Conservation (phyloP, 2,113 vertebrate species). For the Pagrus major region DNA sequence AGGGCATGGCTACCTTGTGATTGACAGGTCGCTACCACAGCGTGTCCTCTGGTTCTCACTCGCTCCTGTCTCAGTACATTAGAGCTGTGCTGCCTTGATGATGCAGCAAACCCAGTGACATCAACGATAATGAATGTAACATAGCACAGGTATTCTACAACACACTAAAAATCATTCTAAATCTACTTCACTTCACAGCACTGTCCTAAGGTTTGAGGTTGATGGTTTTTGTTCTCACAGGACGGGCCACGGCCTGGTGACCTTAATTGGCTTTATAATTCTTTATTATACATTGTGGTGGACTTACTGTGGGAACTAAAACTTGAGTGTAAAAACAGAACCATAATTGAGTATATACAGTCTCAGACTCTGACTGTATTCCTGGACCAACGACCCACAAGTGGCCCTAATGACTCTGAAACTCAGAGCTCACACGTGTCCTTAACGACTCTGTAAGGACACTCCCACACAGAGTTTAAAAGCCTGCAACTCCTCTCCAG, state of each 20-base stretch:
- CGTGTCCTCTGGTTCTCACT: too few species aligned
- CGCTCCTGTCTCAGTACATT: constrained; percentile 61
- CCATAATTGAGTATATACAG: background rate
- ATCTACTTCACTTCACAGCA: background rate
- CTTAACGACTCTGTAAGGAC: too few species aligned
- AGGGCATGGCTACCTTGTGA: too few species aligned
- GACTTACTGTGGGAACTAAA: background rate
- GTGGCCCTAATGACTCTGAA: too few species aligned
- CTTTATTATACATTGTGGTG: background rate
- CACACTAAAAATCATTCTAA: background rate
- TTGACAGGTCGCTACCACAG: too few species aligned
- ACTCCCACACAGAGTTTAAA: too few species aligned
- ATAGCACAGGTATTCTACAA: background rate
- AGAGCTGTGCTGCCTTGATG: constrained; percentile 39
- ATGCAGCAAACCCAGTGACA: constrained; percentile 36
- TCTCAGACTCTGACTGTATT: background rate
- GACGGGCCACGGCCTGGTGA: background rate
- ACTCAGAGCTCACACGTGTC: too few species aligned
- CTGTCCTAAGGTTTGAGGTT: background rate
- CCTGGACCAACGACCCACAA: too few species aligned
- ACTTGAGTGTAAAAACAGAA: background rate
- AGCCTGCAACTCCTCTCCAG: too few species aligned
- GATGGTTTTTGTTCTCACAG: background rate
- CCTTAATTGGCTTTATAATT: background rate
- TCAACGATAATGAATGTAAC: constrained; percentile 12